These are phyloP conservation scores for Bombycilla garrulus DNA, from an alignment of 2,113 vertebrate genomes.

Conservation along the genomic window DNA sequence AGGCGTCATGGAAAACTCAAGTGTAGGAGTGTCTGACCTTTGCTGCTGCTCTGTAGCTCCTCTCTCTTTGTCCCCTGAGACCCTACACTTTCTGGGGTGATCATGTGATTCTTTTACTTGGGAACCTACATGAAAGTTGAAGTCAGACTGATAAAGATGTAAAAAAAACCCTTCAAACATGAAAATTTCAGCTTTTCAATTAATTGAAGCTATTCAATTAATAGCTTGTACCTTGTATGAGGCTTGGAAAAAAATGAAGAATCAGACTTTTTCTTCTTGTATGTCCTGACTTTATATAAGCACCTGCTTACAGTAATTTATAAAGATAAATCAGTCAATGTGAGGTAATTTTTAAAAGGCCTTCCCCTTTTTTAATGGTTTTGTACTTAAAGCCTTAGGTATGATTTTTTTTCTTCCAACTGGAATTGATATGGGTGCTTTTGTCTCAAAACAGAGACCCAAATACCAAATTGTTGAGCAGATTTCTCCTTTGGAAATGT, in stretches of 20 bases:
- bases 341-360: neutral
- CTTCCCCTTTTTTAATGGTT: neutral
- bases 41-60: neutral
- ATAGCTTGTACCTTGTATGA: neutral
- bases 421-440: neutral
- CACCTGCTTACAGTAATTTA: neutral
- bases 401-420: neutral
- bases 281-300: neutral
- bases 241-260: neutral
- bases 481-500: conserved; percentile 28
- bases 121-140: neutral
- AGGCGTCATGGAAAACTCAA: neutral
- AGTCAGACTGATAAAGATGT: neutral
- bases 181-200: neutral
- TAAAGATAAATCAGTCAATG: neutral
- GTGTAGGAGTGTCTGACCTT: neutral
- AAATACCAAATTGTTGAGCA: conserved; percentile 24
- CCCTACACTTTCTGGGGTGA: neutral
- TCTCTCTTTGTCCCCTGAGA: neutral
- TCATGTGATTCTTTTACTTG: neutral
- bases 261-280: neutral
- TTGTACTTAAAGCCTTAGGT: neutral
- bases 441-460: neutral
- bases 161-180: neutral
- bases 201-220: neutral